Evolutionary conservation across 2,113 vertebrate species (phyloP), one percentile per base, ranked within the genome.

Genomic region (Coreoperca whiteheadi): DNA sequence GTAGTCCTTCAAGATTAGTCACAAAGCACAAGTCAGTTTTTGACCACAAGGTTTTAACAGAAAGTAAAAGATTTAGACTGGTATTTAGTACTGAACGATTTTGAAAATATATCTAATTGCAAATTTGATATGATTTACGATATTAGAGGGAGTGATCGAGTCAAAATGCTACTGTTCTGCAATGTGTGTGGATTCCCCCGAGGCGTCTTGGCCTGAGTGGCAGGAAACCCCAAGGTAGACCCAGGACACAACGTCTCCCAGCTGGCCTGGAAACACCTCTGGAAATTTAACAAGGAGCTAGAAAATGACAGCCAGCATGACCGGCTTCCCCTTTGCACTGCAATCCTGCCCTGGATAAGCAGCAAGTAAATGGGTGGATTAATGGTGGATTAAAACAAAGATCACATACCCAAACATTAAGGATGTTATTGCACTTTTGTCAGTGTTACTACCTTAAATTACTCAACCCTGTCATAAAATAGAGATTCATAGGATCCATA

Each of bases 371-470:
- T 15, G 1, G 30, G 39, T 5, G 41, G 59, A 80, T 66, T 78
- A 85, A 84, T 51, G 32, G n/a, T 41, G 32, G 61, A 70, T 16
- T 30, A 30, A 66, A 82, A 68, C 64, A 78, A 59, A 68, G 15
- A 86, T 74, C 37, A 68, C 25, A 72, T 77, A 41, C 41, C 51
- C 67, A 64, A 81, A 83, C 37, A 59, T 64, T 50, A 86, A 57
- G 71, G 63, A 69, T 67, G 66, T 59, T 86, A 82, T 78, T 72
- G 59, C 37, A 64, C 51, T 85, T 88, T 79, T 77, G 81, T 81
- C 79, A 74, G 74, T 84, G 73, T 67, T 73, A 65, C 32, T 25
- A 43, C 37, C 23, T n/a, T 65, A 41, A 83, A 84, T 90, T 51
- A 77, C 53, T 83, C 56, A 75, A 59, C 53, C 70, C 41, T 65